Percentiles rank a stretch among this genome's conserved stretches.
phyloP scores from a whole-genome alignment of 1,140 invertebrate species.

The Sminthurides bifidus region DNA sequence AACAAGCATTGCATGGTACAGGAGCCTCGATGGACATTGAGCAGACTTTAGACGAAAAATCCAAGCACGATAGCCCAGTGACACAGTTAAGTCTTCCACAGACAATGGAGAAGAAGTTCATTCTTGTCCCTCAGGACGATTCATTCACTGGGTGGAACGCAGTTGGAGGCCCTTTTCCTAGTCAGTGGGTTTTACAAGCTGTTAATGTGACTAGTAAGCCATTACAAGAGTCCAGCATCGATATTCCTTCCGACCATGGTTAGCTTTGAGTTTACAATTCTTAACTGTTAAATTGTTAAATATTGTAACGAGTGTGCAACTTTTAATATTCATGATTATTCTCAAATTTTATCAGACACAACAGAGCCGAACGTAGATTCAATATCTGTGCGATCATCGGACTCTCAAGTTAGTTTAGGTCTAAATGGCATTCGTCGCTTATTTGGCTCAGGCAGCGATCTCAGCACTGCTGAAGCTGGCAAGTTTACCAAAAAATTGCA shows the following conservation, averaged over 20 bases:
- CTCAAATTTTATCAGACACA: too few species aligned
- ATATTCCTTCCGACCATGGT: background rate
- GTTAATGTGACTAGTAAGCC: constrained; percentile 11
- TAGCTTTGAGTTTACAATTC: background rate
- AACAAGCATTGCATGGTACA: background rate
- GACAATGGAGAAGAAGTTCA: constrained; percentile 14
- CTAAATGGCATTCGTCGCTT: constrained; percentile 42
- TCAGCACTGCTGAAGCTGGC: background rate
- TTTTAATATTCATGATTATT: background rate
- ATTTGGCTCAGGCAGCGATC: constrained; percentile 38
- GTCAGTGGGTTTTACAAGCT: constrained; percentile 29
- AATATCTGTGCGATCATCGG: constrained; percentile 22
- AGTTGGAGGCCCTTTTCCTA: constrained; percentile 22
- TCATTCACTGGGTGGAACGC: constrained; percentile 25
- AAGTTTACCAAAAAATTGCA: background rate
- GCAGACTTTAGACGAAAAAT: background rate
- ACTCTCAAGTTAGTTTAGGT: constrained; percentile 25
- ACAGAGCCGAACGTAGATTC: constrained; percentile 12
- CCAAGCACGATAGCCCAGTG: too few species aligned
- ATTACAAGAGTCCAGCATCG: background rate
- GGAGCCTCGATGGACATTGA: background rate
- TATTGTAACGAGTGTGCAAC: background rate
- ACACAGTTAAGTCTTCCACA: too few species aligned
- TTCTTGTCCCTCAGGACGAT: constrained; percentile 20
- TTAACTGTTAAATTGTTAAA: background rate